phyloP scores from a whole-genome alignment of 2,888 invertebrate genomes.

The Frankliniella fusca region DNA sequence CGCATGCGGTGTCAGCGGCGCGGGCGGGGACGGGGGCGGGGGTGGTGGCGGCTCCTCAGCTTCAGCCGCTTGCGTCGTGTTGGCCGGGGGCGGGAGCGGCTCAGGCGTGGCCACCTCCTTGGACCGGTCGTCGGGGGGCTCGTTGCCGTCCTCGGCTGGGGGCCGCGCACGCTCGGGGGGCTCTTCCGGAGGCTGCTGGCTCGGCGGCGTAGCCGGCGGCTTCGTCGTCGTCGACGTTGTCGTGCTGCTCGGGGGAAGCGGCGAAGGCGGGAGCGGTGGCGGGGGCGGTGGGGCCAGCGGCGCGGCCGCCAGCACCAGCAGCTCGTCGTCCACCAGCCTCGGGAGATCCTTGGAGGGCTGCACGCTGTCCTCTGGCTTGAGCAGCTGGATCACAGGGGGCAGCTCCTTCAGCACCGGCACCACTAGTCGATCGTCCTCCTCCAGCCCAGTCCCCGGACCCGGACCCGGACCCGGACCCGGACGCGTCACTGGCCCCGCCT shows the following conservation, averaged over 20 bases:
- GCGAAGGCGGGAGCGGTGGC: not conserved
- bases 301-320: not conserved
- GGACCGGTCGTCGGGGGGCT: too few species aligned
- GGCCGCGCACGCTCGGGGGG: not conserved
- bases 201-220: not conserved
- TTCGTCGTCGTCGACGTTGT: not conserved
- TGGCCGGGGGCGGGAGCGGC: not conserved
- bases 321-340: not conserved
- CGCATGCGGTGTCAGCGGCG: not conserved
- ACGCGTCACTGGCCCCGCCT: not conserved
- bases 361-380: not conserved
- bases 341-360: conserved; percentile 9
- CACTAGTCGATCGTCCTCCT: not conserved
- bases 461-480: not conserved
- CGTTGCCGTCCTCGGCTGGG: not conserved
- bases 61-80: not conserved
- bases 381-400: conserved; percentile 3
- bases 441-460: not conserved
- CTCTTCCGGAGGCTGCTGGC: not conserved
- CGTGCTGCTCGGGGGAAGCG: not conserved
- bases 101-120: too few species aligned
- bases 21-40: not conserved
- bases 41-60: not conserved
- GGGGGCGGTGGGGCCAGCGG: not conserved
- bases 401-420: conserved; percentile 5